phyloP scores from a whole-genome alignment of 2,797 vertebrate species.

The Gadopsis bispinosus region DNA sequence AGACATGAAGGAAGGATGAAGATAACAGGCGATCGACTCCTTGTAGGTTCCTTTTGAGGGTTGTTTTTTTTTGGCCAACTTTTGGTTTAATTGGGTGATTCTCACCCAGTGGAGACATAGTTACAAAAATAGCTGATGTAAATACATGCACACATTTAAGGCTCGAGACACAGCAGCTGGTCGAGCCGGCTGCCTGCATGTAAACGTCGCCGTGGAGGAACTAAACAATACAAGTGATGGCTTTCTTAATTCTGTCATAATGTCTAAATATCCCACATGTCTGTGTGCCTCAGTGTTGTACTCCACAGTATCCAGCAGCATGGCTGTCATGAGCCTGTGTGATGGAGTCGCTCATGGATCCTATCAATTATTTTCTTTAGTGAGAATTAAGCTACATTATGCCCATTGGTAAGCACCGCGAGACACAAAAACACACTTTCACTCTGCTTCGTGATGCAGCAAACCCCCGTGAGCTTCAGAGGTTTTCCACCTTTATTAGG shows the following conservation, averaged over 20 bases:
- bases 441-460: background rate
- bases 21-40: too few species aligned
- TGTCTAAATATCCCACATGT: background rate
- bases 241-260: background rate
- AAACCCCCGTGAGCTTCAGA: background rate
- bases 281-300: conserved; percentile 16
- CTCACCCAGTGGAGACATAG: background rate
- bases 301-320: conserved; percentile 5
- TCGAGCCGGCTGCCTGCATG: background rate
- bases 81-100: background rate
- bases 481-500: background rate
- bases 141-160: conserved; percentile 5
- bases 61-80: background rate
- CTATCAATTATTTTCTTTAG: conserved; percentile 48
- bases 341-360: background rate
- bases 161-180: conserved; percentile 17
- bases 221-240: background rate
- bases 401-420: conserved; percentile 19
- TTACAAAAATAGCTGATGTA: background rate
- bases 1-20: background rate
- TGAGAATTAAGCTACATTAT: conserved; percentile 19
- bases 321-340: conserved; percentile 2
- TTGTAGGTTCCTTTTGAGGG: background rate
- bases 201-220: background rate
- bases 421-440: conserved; percentile 22